Evolutionary conservation across 92 coral and sea anemone species (phyloP), one percentile per base, ranked within the genome.

Genomic region (Muricea muricata): DNA sequence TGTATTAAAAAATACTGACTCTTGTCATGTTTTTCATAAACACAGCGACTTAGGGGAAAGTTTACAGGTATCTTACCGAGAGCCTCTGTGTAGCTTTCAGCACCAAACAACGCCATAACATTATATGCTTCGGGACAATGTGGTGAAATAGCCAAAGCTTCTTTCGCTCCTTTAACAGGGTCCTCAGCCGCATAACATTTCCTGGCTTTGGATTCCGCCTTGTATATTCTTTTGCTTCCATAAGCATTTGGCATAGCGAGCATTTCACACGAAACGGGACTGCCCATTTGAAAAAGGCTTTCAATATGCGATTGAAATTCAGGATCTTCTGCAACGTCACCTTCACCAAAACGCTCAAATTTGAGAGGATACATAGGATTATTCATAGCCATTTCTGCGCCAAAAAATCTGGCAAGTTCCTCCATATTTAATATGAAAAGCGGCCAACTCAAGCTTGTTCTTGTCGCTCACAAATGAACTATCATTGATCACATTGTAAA

Each of bases 281-380:
- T 78, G 9, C 91, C 87, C 13, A 78, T 87, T 4, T 18, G 0
- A 9, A 4, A 34, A 3, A 89, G 66, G 14, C 29, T 52, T 54
- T 67, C 54, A 55, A 89, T 32, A 45, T 89, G 92, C 40, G 90
- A 69, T 31, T 24, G 32, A 70, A 91, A 89, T 41, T 89, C 92
- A 70, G 84, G 83, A 35, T 89, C 92, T 65, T 91, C 76, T 23
- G 76, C 79, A 17, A 84, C 46, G 55, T 82, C 87, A 1, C 79
- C 92, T 28, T 79, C 73, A 26, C 94, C 94, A 78, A 89, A 91
- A 10, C 94, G 86, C 73, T 91, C 94, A 57, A 91, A 91, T 3
- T 91, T 75, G 13, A 91, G 88, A 23, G 92, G 94, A 45, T 91
- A 91, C 76, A 86, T 71, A 4, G 94, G 94, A 79, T 91, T 91